Conservation (phyloP, 2,113 vertebrate genomes). For the Paedocypris sp. region DNA sequence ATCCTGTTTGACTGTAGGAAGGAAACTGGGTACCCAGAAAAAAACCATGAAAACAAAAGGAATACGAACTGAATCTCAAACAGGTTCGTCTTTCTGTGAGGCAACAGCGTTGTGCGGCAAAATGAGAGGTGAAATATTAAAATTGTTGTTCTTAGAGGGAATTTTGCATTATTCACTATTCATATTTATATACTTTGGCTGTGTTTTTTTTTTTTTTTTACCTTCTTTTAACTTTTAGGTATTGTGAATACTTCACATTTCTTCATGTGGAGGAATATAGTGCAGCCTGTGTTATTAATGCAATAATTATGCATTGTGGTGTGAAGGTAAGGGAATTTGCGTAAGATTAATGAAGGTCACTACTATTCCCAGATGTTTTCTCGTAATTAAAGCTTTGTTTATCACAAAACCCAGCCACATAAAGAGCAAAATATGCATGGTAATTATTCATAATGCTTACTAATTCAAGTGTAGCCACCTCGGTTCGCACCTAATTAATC, state of each 20-base stretch:
- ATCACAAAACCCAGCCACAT: constrained; percentile 99
- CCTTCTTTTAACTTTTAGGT: not conserved
- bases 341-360: constrained; percentile 99
- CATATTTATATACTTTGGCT: too few species aligned
- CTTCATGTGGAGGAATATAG: constrained; percentile 45
- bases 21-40: too few species aligned
- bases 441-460: constrained; percentile 99
- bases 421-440: constrained; percentile 99
- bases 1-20: too few species aligned
- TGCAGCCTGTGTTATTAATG: constrained; percentile 73
- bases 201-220: too few species aligned
- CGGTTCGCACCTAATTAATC: constrained; percentile 99
- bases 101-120: too few species aligned
- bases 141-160: too few species aligned
- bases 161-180: too few species aligned
- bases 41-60: too few species aligned
- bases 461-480: constrained; percentile 99
- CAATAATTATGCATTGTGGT: constrained; percentile 91
- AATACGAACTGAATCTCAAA: too few species aligned
- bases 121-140: too few species aligned
- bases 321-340: constrained; percentile 89
- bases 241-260: constrained; percentile 13
- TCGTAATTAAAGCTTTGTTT: constrained; percentile 99
- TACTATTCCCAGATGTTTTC: constrained; percentile 98
- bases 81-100: too few species aligned